Evolutionary conservation across 2,113 vertebrate genomes (phyloP).

Genomic region (Neogobius melanostomus): DNA sequence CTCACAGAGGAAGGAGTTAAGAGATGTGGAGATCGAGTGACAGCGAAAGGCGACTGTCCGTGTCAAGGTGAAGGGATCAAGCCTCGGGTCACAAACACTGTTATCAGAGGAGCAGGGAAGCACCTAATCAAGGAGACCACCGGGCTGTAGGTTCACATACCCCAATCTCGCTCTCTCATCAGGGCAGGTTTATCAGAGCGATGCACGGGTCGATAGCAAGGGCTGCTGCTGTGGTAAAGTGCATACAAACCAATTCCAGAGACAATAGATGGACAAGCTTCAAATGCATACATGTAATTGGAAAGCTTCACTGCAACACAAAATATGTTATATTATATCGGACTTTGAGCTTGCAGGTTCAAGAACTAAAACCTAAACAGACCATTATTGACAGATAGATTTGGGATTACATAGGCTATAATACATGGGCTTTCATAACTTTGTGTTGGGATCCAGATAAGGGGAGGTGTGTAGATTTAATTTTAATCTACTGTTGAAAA

Average conservation of each 20-base stretch:
- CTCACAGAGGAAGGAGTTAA: constrained; percentile 4
- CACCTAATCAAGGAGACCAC: constrained; percentile 10
- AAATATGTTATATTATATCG: no score
- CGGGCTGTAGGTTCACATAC: constrained; percentile 2
- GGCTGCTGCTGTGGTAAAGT: not conserved
- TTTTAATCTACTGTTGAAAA: no score
- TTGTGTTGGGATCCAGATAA: no score
- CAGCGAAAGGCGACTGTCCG: constrained; percentile 4
- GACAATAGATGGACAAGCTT: not conserved
- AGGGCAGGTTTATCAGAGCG: constrained; percentile 29
- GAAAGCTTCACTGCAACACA: no score
- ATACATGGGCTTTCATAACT: no score
- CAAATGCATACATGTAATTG: not conserved
- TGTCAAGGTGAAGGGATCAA: not conserved
- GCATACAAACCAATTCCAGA: not conserved
- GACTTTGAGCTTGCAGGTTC: no score
- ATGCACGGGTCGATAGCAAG: constrained; percentile 15
- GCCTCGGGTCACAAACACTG: constrained; percentile 1
- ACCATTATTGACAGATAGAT: no score
- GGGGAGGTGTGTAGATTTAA: no score
- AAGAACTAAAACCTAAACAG: no score
- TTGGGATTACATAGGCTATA: no score
- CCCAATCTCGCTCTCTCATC: constrained; percentile 18
- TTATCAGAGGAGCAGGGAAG: constrained; percentile 5
- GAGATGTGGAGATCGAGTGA: constrained; percentile 9